Conservation (phyloP, 2,113 vertebrate genomes). For the Acanthochromis polyacanthus region DNA sequence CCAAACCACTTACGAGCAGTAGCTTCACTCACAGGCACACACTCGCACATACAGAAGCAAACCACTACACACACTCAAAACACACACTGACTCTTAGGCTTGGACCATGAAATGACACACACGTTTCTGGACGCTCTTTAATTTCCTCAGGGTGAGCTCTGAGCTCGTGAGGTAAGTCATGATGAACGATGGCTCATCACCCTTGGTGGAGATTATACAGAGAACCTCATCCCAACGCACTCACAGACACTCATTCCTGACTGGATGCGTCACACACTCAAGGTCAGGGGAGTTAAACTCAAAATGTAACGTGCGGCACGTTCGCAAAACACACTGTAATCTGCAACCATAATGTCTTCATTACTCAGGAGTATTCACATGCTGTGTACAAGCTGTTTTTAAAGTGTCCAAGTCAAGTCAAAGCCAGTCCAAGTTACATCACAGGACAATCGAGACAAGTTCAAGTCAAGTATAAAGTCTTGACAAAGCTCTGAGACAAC, state of each 20-base stretch:
- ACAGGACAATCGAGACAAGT: background rate
- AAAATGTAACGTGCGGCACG: conserved; percentile 25
- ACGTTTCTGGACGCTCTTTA: conserved; percentile 52
- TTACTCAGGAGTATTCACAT: background rate
- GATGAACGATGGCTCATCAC: conserved; percentile 50
- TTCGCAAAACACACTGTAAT: conserved; percentile 36
- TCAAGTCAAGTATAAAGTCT: background rate
- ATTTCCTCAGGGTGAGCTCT: conserved; percentile 55
- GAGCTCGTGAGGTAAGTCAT: conserved; percentile 41
- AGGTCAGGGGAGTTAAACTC: conserved; percentile 26
- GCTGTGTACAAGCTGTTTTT: conserved; percentile 1
- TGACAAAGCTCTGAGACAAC: background rate
- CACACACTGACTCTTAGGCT: conserved; percentile 29
- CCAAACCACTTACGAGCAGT: conserved; percentile 27
- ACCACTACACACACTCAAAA: conserved; percentile 22
- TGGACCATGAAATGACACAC: conserved; percentile 43
- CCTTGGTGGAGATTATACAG: conserved; percentile 20
- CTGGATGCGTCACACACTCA: conserved; percentile 31
- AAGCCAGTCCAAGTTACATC: background rate
- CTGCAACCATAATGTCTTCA: conserved; percentile 15
- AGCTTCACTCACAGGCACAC: conserved; percentile 39
- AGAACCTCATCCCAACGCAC: conserved; percentile 23
- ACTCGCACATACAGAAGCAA: conserved; percentile 42
- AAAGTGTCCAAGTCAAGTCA: conserved; percentile 4
- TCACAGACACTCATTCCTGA: conserved; percentile 31